These are phyloP conservation scores for Drosophila testacea DNA, from an alignment of 2,888 invertebrate species.

Conservation along the genomic window DNA sequence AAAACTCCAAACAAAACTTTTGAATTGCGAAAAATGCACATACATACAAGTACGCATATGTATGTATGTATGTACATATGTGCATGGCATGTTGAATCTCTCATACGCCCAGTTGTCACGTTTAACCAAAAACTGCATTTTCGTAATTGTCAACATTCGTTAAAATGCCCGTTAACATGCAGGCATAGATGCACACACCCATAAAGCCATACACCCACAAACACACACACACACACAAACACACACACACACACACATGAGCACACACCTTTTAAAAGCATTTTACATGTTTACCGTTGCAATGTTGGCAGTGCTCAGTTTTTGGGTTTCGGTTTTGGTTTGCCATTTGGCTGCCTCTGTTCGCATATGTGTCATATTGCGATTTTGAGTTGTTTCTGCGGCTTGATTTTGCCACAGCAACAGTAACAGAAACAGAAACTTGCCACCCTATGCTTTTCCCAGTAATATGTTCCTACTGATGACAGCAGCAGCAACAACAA, in stretches of 20 bases:
- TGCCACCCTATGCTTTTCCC: constrained; percentile 5
- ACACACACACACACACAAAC: constrained; percentile 9
- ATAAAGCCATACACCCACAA: constrained; percentile 13
- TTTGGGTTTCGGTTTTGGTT: constrained; percentile 57
- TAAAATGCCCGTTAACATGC: constrained; percentile 71
- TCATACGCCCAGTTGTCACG: constrained; percentile 54
- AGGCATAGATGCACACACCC: constrained; percentile 6
- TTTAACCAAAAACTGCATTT: constrained; percentile 73
- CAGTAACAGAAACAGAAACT: constrained; percentile 31
- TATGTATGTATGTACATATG: neutral
- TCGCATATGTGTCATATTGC: constrained; percentile 77
- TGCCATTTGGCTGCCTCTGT: constrained; percentile 61
- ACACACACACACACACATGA: constrained; percentile 1
- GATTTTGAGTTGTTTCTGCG: constrained; percentile 79
- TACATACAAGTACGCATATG: constrained; percentile 19
- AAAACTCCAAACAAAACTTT: constrained; percentile 46
- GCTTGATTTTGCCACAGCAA: constrained; percentile 58
- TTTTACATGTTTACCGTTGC: constrained; percentile 65
- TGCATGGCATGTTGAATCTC: constrained; percentile 8
- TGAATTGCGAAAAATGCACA: constrained; percentile 26
- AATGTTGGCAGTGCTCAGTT: constrained; percentile 49
- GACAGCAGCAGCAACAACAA: constrained; percentile 25
- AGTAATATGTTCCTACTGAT: constrained; percentile 20
- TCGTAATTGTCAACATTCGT: constrained; percentile 79
- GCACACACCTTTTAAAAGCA: constrained; percentile 58